These are phyloP conservation scores for Hymenochirus boettgeri DNA, from an alignment of 2,113 vertebrate species.

Conservation along the genomic window DNA sequence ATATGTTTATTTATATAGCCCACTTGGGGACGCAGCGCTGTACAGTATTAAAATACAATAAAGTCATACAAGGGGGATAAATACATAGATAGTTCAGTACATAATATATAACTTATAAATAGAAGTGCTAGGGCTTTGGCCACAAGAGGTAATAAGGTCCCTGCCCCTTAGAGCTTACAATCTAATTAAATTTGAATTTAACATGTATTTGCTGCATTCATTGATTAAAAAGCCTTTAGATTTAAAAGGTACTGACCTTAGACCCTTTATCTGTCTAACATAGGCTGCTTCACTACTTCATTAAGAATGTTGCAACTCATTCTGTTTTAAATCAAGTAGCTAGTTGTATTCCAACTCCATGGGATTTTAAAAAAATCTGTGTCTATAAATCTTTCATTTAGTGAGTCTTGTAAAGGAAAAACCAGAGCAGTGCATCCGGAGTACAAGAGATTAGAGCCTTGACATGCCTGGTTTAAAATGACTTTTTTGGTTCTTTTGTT, in stretches of 20 bases:
- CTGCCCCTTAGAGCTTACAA: no score
- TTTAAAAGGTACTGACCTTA: neutral
- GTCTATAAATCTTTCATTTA: slow-evolving; percentile 43
- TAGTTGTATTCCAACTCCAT: slow-evolving; percentile 41
- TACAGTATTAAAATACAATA: no score
- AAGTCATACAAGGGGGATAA: no score
- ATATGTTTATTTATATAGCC: no score
- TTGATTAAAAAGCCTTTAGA: neutral
- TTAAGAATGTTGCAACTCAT: slow-evolving; percentile 23
- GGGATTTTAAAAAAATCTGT: slow-evolving; percentile 30
- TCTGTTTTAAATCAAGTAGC: slow-evolving; percentile 31
- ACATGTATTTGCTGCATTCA: neutral
- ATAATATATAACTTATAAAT: no score
- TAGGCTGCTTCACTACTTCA: slow-evolving; percentile 29
- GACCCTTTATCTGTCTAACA: neutral
- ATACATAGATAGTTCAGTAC: no score
- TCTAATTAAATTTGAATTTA: no score
- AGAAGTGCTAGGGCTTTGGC: no score
- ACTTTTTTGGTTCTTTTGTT: slow-evolving; percentile 34
- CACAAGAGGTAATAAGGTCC: no score
- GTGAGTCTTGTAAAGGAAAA: slow-evolving; percentile 33
- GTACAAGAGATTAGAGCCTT: slow-evolving; percentile 39
- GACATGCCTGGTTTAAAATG: slow-evolving; percentile 38
- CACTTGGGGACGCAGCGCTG: no score
- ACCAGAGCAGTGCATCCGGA: slow-evolving; percentile 33